Evolutionary conservation across 2,113 vertebrate species (phyloP).

Genomic region (Maccullochella peelii): DNA sequence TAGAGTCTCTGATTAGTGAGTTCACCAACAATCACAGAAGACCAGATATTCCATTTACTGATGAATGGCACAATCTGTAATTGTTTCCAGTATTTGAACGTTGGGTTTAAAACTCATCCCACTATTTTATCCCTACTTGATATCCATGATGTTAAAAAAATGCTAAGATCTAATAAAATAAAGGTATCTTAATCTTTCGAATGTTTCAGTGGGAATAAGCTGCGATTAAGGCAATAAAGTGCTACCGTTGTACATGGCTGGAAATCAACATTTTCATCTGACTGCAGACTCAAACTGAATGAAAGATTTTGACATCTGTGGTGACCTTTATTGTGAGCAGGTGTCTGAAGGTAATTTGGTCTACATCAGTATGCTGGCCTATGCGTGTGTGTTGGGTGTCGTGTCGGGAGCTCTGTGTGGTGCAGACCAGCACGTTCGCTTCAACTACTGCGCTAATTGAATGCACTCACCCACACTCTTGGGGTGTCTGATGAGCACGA

Average conservation of each 20-base stretch:
- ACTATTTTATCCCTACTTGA: neutral
- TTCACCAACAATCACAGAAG: neutral
- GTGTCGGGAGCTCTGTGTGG: constrained; percentile 4
- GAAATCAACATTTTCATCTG: constrained; percentile 4
- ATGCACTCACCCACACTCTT: constrained; percentile 16
- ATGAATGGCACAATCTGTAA: neutral
- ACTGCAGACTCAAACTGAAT: neutral
- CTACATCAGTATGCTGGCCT: constrained; percentile 12
- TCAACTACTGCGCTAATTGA: constrained; percentile 35
- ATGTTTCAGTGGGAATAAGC: neutral
- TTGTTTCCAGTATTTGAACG: neutral
- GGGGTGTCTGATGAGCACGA: constrained; percentile 36
- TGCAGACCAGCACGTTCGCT: constrained; percentile 4
- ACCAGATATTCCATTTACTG: neutral
- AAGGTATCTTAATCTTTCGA: constrained; percentile 1
- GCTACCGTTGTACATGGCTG: neutral
- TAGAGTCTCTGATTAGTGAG: neutral
- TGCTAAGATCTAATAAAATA: rapidly evolving
- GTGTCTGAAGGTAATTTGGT: constrained; percentile 17
- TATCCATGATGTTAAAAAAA: neutral
- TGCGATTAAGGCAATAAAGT: neutral
- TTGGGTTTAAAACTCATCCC: neutral
- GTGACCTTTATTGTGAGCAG: constrained; percentile 33
- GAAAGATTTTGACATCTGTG: constrained; percentile 16
- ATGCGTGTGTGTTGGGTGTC: constrained; percentile 24